Evolutionary conservation across 2,113 vertebrate species (phyloP).

Genomic region (Apeltes quadracus): DNA sequence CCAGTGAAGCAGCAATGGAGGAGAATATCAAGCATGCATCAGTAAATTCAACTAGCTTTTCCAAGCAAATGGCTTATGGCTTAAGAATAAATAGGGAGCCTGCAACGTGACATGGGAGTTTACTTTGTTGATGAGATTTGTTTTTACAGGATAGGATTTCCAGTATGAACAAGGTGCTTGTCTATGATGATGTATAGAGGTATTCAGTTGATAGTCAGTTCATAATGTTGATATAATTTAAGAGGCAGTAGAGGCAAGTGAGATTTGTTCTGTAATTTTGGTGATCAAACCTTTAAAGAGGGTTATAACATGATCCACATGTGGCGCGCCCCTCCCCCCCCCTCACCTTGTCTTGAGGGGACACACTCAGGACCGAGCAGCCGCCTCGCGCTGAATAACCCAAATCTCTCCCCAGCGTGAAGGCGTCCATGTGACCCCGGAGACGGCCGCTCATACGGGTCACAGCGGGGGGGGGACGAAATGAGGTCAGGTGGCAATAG

Average conservation of each 20-base stretch:
- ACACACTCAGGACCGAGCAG: constrained; percentile 21
- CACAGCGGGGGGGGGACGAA: not conserved
- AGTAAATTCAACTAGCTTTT: not conserved
- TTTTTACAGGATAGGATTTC: not conserved
- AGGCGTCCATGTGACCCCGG: constrained; percentile 27
- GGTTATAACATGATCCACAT: not conserved
- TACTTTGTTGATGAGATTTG: no score
- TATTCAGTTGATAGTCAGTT: no score
- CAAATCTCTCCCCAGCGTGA: constrained; percentile 29
- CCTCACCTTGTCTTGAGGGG: constrained; percentile 48
- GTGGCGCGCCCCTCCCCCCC: not conserved
- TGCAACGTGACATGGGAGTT: not conserved
- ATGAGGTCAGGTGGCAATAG: constrained; percentile 47
- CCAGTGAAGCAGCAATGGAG: not conserved
- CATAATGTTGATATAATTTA: not conserved
- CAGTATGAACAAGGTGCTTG: not conserved
- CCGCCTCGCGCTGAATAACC: constrained; percentile 42
- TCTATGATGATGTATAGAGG: not conserved
- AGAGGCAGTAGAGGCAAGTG: no score
- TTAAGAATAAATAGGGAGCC: not conserved
- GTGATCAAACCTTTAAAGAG: not conserved
- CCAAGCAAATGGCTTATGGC: not conserved
- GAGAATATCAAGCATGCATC: not conserved
- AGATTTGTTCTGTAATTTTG: not conserved
- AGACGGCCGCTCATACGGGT: constrained; percentile 22